phyloP scores from a whole-genome alignment of 2,888 invertebrate genomes.

The Papilio protenor region DNA sequence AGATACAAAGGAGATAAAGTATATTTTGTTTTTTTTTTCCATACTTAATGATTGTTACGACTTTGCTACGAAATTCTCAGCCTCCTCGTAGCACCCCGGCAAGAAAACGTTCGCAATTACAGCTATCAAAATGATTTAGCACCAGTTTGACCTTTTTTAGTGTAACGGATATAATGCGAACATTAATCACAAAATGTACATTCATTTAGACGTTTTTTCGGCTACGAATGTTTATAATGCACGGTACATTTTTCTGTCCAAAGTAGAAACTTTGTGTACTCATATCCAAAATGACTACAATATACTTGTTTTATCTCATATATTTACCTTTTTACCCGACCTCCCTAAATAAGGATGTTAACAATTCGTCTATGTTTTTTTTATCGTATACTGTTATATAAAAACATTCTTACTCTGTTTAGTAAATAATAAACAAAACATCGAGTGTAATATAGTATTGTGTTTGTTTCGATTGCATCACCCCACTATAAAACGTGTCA shows the following conservation, averaged over 20 bases:
- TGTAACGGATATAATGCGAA: background rate
- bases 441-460: background rate
- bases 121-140: slow-evolving; percentile 19
- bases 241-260: no score
- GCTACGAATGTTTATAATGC: background rate
- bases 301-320: no score
- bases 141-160: slow-evolving; percentile 17
- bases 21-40: background rate
- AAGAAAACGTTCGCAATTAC: slow-evolving; percentile 20
- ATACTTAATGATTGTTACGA: background rate
- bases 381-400: background rate
- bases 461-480: background rate
- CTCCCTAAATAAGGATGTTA: no score
- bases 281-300: no score
- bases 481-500: background rate
- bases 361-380: background rate
- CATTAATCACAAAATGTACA: slow-evolving; percentile 9
- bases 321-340: no score
- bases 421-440: slow-evolving; percentile 4
- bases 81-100: background rate
- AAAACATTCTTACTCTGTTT: background rate
- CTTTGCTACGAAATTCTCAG: slow-evolving; percentile 11
- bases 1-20: background rate
- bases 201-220: background rate
- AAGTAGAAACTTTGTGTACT: no score